phyloP scores from a whole-genome alignment of 2,888 invertebrate species.

The Argyra leucocephala region DNA sequence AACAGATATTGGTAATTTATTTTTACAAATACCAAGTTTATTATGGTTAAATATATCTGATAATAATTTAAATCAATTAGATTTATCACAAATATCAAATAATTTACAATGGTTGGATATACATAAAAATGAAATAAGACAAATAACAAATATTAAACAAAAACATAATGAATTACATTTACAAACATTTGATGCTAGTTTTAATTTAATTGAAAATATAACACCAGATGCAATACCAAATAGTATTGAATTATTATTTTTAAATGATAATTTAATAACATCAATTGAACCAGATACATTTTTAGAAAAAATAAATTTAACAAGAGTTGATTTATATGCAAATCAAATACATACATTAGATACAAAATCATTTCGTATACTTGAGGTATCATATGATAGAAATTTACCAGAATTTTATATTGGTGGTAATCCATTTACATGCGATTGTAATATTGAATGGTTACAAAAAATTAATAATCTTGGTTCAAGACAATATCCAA shows the following conservation, averaged over 20 bases:
- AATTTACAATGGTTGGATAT: constrained; percentile 81
- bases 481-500: constrained; percentile 76
- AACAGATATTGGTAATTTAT: constrained; percentile 71
- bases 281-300: constrained; percentile 82
- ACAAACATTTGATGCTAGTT: constrained; percentile 81
- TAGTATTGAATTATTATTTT: constrained; percentile 73
- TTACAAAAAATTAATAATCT: constrained; percentile 81
- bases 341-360: constrained; percentile 86
- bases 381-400: constrained; percentile 63
- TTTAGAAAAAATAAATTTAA: constrained; percentile 77
- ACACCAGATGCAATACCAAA: constrained; percentile 69
- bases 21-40: constrained; percentile 70
- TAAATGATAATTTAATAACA: constrained; percentile 81
- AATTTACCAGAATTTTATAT: constrained; percentile 83
- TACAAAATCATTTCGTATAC: constrained; percentile 73
- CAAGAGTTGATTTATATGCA: constrained; percentile 83
- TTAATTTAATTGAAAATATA: constrained; percentile 74
- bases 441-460: constrained; percentile 95
- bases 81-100: constrained; percentile 73
- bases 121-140: constrained; percentile 73
- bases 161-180: constrained; percentile 59
- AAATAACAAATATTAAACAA: constrained; percentile 61
- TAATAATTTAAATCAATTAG: constrained; percentile 80
- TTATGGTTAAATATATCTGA: constrained; percentile 86
- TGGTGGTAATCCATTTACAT: constrained; percentile 87